Base-by-base conservation (phyloP, 2,797 vertebrate species). In the Premnoplex brunnescens region DNA sequence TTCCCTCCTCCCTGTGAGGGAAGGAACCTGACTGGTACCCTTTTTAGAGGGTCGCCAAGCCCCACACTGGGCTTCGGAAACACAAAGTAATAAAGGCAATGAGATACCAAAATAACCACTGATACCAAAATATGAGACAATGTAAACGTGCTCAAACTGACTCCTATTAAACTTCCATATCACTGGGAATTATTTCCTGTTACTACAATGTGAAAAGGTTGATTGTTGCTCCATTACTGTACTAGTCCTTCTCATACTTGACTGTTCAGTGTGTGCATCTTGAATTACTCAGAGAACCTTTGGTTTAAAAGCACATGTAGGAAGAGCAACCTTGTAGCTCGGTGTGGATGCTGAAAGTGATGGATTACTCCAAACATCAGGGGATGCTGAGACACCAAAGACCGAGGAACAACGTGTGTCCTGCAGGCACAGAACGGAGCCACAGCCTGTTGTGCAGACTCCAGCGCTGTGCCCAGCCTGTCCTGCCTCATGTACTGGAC, bases 211-310 rank as follows among this genome's bases (percentile, higher is more conserved):
- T 59, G 56, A 81, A 52, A 27, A 52, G 67, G 43, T 6, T 17
- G 52, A 32, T 24, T 48, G 27, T 16, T 6, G 3, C 43, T 58
- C 66, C 43, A 9, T 20, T 28, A 8, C 36, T 93, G 30, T 32
- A 54, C 60, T 30, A 64, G 32, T 14, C 10, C 51, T 15, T 16
- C 44, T 54, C 9, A 6, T 19, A 28, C 12, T 41, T 23, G 16
- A 43, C 5, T 5, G 17, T 21, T 37, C 2, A 8, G 2, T 0
- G 1, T 30, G 21, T 30, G 2, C 7, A 30, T 28, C 3, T 6
- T 52, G 52, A 77, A 36, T 44, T 55, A 51, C 58, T 13, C 1
- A 23, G 51, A 5, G 13, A 48, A 37, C 28, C 63, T 49, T 0
- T 16, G 23, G 48, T 79, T 63, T 39, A 49, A 63, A 72, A 68